Evolutionary conservation across 2,113 vertebrate genomes (phyloP).

Genomic region (Sebastes schlegelii): DNA sequence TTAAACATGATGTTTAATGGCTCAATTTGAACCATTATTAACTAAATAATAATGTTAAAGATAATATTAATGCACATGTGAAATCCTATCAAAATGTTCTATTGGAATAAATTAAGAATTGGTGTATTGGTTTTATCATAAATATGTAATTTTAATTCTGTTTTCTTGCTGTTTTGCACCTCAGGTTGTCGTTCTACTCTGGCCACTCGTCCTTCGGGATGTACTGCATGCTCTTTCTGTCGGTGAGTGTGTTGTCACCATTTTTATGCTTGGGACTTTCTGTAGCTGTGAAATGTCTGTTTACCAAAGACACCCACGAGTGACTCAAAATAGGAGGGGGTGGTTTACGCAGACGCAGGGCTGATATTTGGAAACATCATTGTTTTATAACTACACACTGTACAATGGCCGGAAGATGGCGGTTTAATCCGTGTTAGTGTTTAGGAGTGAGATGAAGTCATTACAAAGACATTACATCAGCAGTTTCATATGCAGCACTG

Average conservation of each 20-base stretch:
- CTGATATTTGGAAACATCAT: conserved; percentile 56
- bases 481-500: not conserved
- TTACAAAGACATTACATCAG: too few species aligned
- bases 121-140: not conserved
- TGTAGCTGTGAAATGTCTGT: conserved; percentile 11
- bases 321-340: conserved; percentile 43
- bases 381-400: conserved; percentile 41
- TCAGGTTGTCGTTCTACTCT: conserved; percentile 95
- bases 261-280: not conserved
- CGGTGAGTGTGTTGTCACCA: conserved; percentile 83
- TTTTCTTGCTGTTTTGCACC: conserved; percentile 21
- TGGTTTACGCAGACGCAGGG: not conserved
- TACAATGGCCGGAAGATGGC: conserved; percentile 53
- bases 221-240: conserved; percentile 98
- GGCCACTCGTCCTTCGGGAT: conserved; percentile 97
- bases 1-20: not conserved
- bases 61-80: not conserved
- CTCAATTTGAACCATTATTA: not conserved
- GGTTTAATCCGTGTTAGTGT: conserved; percentile 27
- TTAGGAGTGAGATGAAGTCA: conserved; percentile 4
- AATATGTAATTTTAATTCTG: not conserved
- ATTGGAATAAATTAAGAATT: not conserved
- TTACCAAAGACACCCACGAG: conserved; percentile 41
- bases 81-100: not conserved
- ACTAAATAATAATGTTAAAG: not conserved